Conservation (phyloP, 2,888 invertebrate species). For the Dasypolia templi region DNA sequence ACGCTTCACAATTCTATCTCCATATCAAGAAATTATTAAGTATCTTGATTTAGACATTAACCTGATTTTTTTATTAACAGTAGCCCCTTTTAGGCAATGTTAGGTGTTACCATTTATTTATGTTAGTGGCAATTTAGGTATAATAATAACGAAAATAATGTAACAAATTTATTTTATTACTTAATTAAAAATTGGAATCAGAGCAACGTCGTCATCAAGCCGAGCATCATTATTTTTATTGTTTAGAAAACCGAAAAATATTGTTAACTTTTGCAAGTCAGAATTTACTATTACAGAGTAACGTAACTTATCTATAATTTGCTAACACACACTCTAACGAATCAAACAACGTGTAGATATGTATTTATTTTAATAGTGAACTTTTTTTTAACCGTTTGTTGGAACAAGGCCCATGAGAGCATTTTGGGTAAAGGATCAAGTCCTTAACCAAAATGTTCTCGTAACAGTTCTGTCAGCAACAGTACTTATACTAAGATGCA, state of each 20-base stretch:
- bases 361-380: neutral
- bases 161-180: constrained; percentile 36
- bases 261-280: neutral
- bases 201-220: neutral
- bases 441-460: neutral
- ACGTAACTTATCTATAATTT: neutral
- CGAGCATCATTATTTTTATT: neutral
- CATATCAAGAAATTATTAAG: constrained; percentile 39
- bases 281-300: neutral
- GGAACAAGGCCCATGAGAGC: neutral
- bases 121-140: constrained; percentile 1
- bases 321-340: neutral
- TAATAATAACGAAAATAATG: neutral
- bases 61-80: constrained; percentile 24
- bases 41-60: constrained; percentile 39
- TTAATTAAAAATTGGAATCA: constrained; percentile 23
- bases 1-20: constrained; percentile 24
- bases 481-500: constrained; percentile 72
- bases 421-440: neutral
- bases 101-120: constrained; percentile 6
- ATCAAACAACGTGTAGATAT: no score
- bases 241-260: neutral
- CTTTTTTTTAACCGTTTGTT: neutral
- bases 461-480: constrained; percentile 60
- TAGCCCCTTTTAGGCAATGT: constrained; percentile 22